Percentiles rank a stretch among this genome's conserved stretches.
Conservation (phyloP, 2,888 invertebrate genomes). For the Drosophila acutilabella region DNA sequence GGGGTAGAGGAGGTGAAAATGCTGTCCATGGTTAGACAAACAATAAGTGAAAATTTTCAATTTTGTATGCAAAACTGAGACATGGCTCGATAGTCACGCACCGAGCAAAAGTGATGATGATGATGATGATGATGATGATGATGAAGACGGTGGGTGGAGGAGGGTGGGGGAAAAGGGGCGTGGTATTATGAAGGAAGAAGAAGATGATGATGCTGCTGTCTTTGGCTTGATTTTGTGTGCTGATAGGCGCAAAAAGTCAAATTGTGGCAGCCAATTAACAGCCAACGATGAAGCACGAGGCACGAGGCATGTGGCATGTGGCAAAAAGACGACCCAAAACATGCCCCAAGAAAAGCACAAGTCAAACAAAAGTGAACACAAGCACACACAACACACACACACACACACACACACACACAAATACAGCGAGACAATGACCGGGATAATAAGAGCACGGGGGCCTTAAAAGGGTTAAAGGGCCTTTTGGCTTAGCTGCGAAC, state of each 20-base stretch:
- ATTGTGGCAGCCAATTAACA: slow-evolving; percentile 82
- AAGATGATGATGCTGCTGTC: slow-evolving; percentile 34
- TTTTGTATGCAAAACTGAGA: slow-evolving; percentile 77
- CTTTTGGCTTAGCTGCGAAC: slow-evolving; percentile 43
- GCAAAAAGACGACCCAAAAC: slow-evolving; percentile 9
- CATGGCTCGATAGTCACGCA: slow-evolving; percentile 78
- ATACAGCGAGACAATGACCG: slow-evolving; percentile 23
- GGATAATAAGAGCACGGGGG: slow-evolving; percentile 1
- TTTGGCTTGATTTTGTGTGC: slow-evolving; percentile 73
- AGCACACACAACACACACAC: slow-evolving; percentile 31
- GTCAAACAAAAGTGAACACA: slow-evolving; percentile 71
- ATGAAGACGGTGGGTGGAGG: slow-evolving; percentile 21
- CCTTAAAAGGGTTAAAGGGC: slow-evolving; percentile 48
- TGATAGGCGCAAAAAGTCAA: slow-evolving; percentile 77
- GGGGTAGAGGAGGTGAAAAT: slow-evolving; percentile 12
- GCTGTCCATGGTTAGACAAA: slow-evolving; percentile 58
- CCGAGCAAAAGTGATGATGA: slow-evolving; percentile 27
- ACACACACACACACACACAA: slow-evolving; percentile 7
- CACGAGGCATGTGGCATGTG: neutral
- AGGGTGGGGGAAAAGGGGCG: slow-evolving; percentile 22
- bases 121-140: neutral
- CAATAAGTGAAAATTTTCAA: slow-evolving; percentile 73
- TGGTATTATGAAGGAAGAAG: slow-evolving; percentile 27
- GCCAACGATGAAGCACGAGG: slow-evolving; percentile 22
- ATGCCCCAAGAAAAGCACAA: slow-evolving; percentile 68